phyloP scores from a whole-genome alignment of 2,113 vertebrate species.

The Syrrhaptes paradoxus region DNA sequence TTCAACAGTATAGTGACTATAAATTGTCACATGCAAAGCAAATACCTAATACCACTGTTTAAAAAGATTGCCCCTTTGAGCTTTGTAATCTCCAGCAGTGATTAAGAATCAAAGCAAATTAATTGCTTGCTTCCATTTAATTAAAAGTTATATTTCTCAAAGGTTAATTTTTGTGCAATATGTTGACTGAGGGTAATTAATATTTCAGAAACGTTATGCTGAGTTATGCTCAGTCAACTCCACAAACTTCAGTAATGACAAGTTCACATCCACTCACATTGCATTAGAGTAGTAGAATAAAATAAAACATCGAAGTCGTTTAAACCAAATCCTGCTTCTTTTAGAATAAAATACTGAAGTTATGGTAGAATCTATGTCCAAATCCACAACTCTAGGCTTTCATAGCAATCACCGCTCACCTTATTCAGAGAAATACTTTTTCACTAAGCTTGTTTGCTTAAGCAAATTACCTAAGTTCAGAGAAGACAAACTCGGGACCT shows the following conservation, averaged over 20 bases:
- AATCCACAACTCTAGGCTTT: background rate
- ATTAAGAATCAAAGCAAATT: slow-evolving; percentile 10
- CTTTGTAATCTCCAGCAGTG: background rate
- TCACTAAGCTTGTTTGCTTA: background rate
- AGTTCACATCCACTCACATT: background rate
- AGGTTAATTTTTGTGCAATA: background rate
- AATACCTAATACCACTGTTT: background rate
- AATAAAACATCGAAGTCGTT: background rate
- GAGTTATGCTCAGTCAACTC: background rate
- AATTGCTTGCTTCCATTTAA: background rate
- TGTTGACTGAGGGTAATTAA: background rate
- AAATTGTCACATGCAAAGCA: background rate
- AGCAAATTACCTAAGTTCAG: background rate
- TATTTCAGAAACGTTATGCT: background rate
- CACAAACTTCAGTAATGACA: background rate
- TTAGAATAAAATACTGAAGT: background rate
- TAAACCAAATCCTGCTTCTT: background rate
- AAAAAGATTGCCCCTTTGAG: background rate
- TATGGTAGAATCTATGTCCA: background rate
- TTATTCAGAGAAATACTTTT: background rate
- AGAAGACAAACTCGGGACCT: background rate
- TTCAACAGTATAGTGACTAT: background rate
- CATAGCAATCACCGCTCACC: background rate
- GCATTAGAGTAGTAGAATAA: background rate
- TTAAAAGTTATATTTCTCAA: background rate